phyloP scores from a whole-genome alignment of 2,797 vertebrate species.

The Selene dorsalis region DNA sequence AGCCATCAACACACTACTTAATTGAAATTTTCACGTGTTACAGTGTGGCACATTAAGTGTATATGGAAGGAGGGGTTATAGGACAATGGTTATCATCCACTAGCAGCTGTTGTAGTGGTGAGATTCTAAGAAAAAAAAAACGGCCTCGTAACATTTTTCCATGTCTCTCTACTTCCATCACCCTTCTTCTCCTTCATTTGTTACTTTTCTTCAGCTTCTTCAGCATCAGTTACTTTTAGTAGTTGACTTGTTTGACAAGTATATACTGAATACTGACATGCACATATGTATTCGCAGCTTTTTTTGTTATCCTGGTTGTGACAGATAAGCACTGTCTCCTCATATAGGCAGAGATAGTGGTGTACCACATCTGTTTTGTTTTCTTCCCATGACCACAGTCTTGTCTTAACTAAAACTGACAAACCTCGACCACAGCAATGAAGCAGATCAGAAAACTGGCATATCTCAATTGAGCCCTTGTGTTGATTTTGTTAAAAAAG shows the following conservation, averaged over 20 bases:
- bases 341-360: no score
- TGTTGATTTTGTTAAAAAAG: neutral
- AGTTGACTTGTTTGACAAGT: neutral
- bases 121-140: neutral
- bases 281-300: neutral
- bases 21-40: neutral
- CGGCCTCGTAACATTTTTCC: neutral
- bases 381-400: neutral
- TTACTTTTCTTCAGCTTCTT: neutral
- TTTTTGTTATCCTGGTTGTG: no score
- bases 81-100: neutral
- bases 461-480: neutral
- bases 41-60: neutral
- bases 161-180: no score
- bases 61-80: neutral
- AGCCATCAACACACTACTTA: slow-evolving; percentile 20
- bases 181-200: no score
- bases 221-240: no score
- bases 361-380: neutral
- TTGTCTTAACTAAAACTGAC: neutral
- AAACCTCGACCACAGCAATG: no score
- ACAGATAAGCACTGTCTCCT: neutral
- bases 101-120: neutral
- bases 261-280: neutral
- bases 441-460: no score